phyloP scores from a whole-genome alignment of 2,113 vertebrate genomes.

The Hippocampus barbouri region DNA sequence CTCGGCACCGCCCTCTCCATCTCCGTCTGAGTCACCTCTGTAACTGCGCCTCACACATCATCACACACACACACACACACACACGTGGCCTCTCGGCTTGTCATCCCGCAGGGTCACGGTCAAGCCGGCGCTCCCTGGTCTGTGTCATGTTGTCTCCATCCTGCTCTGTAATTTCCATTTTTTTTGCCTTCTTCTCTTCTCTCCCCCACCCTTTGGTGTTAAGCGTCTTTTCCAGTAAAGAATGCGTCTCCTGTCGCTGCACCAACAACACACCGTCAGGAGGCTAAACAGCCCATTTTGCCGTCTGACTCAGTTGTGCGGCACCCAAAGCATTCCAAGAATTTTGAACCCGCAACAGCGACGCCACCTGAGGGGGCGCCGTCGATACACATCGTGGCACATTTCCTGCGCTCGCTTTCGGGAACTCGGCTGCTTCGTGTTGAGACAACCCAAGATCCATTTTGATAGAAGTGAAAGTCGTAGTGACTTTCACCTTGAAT shows the following conservation, averaged over 20 bases:
- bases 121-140: conserved; percentile 58
- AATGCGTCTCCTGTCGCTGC: conserved; percentile 64
- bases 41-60: conserved; percentile 59
- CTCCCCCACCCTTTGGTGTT: conserved; percentile 51
- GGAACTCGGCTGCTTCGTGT: conserved; percentile 2
- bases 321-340: conserved; percentile 63
- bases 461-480: background rate
- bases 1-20: background rate
- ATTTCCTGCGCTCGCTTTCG: conserved; percentile 39
- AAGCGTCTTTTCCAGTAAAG: conserved; percentile 56
- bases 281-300: conserved; percentile 57
- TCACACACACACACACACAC: conserved; percentile 37
- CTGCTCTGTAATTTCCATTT: conserved; percentile 71
- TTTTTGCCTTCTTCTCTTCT: conserved; percentile 42
- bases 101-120: conserved; percentile 65
- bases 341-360: conserved; percentile 58
- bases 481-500: background rate
- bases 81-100: conserved; percentile 48
- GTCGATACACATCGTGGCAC: conserved; percentile 35
- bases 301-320: conserved; percentile 61
- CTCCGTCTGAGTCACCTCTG: conserved; percentile 59
- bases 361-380: conserved; percentile 61
- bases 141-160: conserved; percentile 63
- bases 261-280: conserved; percentile 50
- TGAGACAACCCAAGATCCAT: background rate